Conservation (phyloP, 2,888 invertebrate species). For the Entomobrya multifasciata region DNA sequence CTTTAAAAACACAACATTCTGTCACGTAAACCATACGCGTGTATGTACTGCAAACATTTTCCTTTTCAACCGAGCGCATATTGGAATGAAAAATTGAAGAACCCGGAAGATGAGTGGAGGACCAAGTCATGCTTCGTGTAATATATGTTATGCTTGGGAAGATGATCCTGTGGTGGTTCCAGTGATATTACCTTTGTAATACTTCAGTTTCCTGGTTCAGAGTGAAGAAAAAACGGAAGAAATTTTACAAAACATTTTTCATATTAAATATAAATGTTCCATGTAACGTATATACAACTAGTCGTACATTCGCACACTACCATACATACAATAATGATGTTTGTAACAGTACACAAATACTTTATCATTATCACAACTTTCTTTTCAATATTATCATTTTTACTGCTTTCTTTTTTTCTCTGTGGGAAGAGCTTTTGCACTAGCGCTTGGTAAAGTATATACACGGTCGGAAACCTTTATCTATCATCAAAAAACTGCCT, state of each 20-base stretch:
- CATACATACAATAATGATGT: not conserved
- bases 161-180: slow-evolving; percentile 38
- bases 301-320: not conserved
- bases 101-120: not conserved
- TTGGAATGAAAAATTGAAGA: slow-evolving; percentile 25
- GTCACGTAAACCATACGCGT: not conserved
- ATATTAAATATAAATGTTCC: no score
- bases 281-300: no score
- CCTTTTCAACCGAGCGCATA: not conserved
- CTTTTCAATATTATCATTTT: slow-evolving; percentile 28
- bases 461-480: not conserved
- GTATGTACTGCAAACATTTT: not conserved
- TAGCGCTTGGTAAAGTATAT: not conserved
- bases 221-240: not conserved
- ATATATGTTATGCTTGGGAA: slow-evolving; percentile 20
- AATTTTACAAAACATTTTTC: not conserved
- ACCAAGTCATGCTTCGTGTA: slow-evolving; percentile 6
- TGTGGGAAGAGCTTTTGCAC: not conserved
- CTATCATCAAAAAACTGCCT: not conserved
- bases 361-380: slow-evolving; percentile 24
- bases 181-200: no score
- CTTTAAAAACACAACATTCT: slow-evolving; percentile 11
- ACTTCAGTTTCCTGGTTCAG: not conserved
- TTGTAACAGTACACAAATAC: not conserved
- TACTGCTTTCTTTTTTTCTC: not conserved